Evolutionary conservation across 2,888 invertebrate species (phyloP).

Genomic region (Apomyelois bistriatella): DNA sequence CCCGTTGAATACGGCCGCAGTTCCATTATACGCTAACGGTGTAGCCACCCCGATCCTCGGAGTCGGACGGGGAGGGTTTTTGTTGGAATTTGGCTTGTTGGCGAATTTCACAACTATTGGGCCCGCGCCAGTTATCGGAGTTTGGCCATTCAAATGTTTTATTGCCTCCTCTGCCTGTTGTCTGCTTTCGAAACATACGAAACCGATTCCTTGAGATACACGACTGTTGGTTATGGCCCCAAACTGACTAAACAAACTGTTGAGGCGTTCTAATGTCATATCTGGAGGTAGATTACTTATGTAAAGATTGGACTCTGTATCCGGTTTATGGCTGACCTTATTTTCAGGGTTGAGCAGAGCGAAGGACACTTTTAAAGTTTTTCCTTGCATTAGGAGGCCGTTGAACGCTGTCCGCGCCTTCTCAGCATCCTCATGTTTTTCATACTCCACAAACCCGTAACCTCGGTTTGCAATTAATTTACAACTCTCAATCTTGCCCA

Average conservation of each 20-base stretch:
- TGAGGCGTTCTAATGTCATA: conserved; percentile 73
- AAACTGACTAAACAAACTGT: conserved; percentile 63
- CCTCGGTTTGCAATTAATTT: conserved; percentile 75
- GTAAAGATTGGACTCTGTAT: conserved; percentile 75
- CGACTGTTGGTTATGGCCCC: conserved; percentile 74
- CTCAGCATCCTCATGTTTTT: conserved; percentile 76
- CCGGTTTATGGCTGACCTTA: conserved; percentile 74
- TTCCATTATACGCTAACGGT: conserved; percentile 64
- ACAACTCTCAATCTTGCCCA: conserved; percentile 77
- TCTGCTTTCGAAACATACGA: conserved; percentile 71
- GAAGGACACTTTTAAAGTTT: conserved; percentile 75
- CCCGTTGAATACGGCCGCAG: conserved; percentile 64
- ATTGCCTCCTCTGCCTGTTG: conserved; percentile 74
- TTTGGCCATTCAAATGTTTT: conserved; percentile 64
- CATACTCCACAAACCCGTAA: conserved; percentile 76
- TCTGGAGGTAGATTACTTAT: conserved; percentile 77
- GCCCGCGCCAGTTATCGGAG: conserved; percentile 66
- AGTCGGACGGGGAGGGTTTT: conserved; percentile 60
- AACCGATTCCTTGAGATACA: conserved; percentile 75
- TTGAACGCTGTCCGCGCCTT: conserved; percentile 76
- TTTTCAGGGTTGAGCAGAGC: conserved; percentile 76
- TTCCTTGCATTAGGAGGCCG: conserved; percentile 76
- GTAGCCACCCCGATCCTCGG: conserved; percentile 51
- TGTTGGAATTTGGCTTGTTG: conserved; percentile 70
- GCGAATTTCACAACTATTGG: conserved; percentile 74